phyloP scores from a whole-genome alignment of 2,797 vertebrate genomes.

The Hypotaenidia philippensis region DNA sequence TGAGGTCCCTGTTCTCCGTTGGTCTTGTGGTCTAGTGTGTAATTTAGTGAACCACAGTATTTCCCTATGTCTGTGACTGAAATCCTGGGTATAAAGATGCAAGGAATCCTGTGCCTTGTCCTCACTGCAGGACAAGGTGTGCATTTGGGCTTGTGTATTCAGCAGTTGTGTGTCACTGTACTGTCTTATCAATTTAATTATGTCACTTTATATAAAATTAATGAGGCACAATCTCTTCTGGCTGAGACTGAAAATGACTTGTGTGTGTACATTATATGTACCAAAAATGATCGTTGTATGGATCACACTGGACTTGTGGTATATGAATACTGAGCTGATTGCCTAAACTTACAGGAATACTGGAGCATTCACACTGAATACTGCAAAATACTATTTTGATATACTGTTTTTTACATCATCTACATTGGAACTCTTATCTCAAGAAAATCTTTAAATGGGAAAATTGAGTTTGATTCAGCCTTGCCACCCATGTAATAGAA shows the following conservation, averaged over 20 bases:
- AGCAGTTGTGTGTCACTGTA: background rate
- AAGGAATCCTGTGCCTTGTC: background rate
- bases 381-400: background rate
- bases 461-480: background rate
- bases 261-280: background rate
- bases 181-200: background rate
- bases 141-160: background rate
- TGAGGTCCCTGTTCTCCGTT: background rate
- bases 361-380: background rate
- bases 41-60: background rate
- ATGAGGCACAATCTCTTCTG: background rate
- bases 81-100: background rate
- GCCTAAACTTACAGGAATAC: background rate
- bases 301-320: background rate
- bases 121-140: background rate
- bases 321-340: background rate
- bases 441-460: background rate
- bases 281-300: background rate
- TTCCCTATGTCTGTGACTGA: background rate
- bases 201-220: too few relatives aligned
- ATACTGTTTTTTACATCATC: background rate
- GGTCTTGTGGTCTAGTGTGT: background rate
- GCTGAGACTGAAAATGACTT: background rate
- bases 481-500: background rate
- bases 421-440: background rate